These are phyloP conservation scores for Thereva unica DNA, from an alignment of 2,888 invertebrate species.

Conservation along the genomic window DNA sequence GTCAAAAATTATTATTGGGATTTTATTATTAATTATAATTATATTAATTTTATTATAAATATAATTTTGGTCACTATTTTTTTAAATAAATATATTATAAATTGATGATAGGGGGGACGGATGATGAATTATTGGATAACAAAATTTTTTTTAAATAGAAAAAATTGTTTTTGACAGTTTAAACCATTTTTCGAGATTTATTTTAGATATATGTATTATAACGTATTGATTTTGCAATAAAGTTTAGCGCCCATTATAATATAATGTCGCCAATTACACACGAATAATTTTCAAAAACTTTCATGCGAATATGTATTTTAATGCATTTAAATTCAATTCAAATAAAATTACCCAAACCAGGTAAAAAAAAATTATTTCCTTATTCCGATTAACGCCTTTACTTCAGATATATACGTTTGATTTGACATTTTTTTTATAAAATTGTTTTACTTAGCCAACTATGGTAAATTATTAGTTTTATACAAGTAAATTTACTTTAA, in stretches of 20 bases:
- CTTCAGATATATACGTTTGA: not conserved
- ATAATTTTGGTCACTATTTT: no score
- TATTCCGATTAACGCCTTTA: not conserved
- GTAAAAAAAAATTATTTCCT: slow-evolving; percentile 11
- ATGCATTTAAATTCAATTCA: slow-evolving; percentile 24
- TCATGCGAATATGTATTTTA: slow-evolving; percentile 23
- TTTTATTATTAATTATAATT: no score
- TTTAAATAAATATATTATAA: no score
- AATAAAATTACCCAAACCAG: slow-evolving; percentile 27
- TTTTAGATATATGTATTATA: slow-evolving; percentile 1
- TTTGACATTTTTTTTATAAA: slow-evolving; percentile 14
- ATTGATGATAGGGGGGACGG: no score
- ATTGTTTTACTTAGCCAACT: slow-evolving; percentile 6
- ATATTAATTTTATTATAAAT: no score
- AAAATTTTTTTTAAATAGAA: no score
- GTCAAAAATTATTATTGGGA: no score
- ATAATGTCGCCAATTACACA: slow-evolving; percentile 23
- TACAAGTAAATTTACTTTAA: no score
- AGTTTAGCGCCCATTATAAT: slow-evolving; percentile 23
- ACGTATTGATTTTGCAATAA: slow-evolving; percentile 18
- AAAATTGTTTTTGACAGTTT: not conserved
- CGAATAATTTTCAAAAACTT: slow-evolving; percentile 22
- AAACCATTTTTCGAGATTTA: slow-evolving; percentile 12
- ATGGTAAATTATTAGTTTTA: no score
- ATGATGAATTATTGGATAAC: no score